phyloP scores from a whole-genome alignment of 2,113 vertebrate species.

The Ammodytes marinus region DNA sequence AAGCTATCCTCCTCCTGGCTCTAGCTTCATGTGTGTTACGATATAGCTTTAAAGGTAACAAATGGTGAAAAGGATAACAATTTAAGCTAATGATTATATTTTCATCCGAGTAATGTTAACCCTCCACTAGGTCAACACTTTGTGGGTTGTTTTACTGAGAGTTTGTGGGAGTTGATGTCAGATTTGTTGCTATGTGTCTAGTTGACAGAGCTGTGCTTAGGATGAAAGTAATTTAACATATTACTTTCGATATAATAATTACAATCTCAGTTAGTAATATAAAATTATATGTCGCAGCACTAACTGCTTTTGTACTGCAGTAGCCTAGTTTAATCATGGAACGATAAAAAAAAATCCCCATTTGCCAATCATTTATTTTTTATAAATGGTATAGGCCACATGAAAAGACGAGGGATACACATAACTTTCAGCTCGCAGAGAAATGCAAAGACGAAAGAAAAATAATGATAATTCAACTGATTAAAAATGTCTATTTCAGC shows the following conservation, averaged over 20 bases:
- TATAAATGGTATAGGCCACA: not conserved
- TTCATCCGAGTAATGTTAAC: not conserved
- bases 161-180: not conserved
- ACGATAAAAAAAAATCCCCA: constrained; percentile 13
- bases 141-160: not conserved
- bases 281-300: not conserved
- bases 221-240: not conserved
- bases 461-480: constrained; percentile 64
- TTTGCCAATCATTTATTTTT: constrained; percentile 24
- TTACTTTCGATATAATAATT: no score
- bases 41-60: no score
- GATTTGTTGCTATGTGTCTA: not conserved
- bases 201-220: not conserved
- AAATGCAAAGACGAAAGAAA: constrained; percentile 54
- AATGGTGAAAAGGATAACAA: not conserved
- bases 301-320: not conserved
- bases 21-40: no score
- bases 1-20: no score
- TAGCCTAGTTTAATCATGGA: not conserved
- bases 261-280: no score
- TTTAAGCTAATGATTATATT: not conserved
- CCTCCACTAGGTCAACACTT: not conserved
- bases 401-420: not conserved
- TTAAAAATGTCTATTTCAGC: constrained; percentile 71
- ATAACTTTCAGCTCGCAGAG: constrained; percentile 20